A percentile compares a stretch with the other conserved stretches of the same genome.
Evolutionary conservation across 2,888 invertebrate species (phyloP).

Genomic region (Andrena hattorfiana): DNA sequence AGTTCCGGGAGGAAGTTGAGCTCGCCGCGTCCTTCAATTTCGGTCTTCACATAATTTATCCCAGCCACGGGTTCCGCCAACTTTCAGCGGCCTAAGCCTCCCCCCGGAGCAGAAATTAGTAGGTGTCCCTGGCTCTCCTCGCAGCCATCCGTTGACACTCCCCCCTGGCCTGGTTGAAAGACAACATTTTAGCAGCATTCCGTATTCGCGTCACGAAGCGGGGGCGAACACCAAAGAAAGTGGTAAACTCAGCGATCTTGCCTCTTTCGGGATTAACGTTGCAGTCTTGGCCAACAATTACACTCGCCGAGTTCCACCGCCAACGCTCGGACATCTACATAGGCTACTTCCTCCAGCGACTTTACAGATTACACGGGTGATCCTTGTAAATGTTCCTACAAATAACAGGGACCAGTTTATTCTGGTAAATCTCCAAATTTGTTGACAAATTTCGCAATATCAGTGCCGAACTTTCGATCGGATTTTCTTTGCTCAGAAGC

Average conservation of each 20-base stretch:
- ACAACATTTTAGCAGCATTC: conserved; percentile 46
- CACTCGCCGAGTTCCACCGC: conserved; percentile 28
- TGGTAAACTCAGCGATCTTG: conserved; percentile 62
- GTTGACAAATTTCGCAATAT: neutral
- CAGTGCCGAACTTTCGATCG: neutral
- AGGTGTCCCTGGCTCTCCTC: conserved; percentile 43
- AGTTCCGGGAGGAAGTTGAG: conserved; percentile 56
- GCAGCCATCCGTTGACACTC: conserved; percentile 52
- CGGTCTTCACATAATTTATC: conserved; percentile 64
- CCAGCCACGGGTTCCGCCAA: conserved; percentile 38
- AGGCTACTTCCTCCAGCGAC: conserved; percentile 3
- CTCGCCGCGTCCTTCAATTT: conserved; percentile 57
- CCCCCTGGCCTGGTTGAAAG: conserved; percentile 7
- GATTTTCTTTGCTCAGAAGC: neutral
- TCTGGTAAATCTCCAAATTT: conserved; percentile 4
- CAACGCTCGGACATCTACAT: conserved; percentile 24
- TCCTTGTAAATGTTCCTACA: conserved; percentile 27
- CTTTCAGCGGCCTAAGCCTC: conserved; percentile 51
- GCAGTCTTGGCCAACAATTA: conserved; percentile 55
- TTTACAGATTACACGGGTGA: neutral
- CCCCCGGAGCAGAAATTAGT: conserved; percentile 57
- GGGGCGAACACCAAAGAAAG: conserved; percentile 60
- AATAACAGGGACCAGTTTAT: conserved; percentile 32
- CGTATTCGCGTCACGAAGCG: conserved; percentile 64
- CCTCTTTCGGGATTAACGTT: conserved; percentile 70